Percentiles rank a stretch among this genome's conserved stretches.
Evolutionary conservation across 92 coral and sea anemone species (phyloP).

Genomic region (Parazoanthus darwini): DNA sequence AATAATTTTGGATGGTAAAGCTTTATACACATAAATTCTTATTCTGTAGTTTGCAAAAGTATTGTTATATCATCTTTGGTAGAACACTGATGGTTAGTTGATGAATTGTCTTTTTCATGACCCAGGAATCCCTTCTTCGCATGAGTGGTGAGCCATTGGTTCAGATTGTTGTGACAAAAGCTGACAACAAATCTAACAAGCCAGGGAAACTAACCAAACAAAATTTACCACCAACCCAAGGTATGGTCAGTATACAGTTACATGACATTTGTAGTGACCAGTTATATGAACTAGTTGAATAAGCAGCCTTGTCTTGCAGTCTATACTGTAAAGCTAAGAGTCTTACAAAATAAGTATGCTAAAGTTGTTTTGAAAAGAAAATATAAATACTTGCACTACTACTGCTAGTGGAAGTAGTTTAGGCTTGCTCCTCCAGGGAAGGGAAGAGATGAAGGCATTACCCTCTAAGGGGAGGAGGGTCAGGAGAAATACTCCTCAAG

Average conservation of each 20-base stretch:
- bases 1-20: background rate
- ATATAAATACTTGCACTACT: no score
- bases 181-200: constrained; percentile 1
- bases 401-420: no score
- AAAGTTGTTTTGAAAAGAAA: no score
- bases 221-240: constrained; percentile 2
- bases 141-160: constrained; percentile 42
- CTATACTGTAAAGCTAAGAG: no score
- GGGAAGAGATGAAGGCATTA: no score
- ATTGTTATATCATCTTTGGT: background rate
- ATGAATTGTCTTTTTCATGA: background rate
- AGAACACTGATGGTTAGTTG: background rate
- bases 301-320: background rate
- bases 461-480: no score
- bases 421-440: no score
- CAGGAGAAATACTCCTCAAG: no score
- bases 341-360: no score
- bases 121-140: constrained; percentile 31
- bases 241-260: background rate
- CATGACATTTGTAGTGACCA: background rate
- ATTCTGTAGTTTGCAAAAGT: background rate
- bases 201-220: constrained; percentile 13
- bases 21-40: no score
- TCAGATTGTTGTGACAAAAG: constrained; percentile 41
- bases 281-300: background rate